Evolutionary conservation across 2,113 vertebrate species (phyloP), one percentile per base, ranked within the genome.

Genomic region (Empidonax alnorum): DNA sequence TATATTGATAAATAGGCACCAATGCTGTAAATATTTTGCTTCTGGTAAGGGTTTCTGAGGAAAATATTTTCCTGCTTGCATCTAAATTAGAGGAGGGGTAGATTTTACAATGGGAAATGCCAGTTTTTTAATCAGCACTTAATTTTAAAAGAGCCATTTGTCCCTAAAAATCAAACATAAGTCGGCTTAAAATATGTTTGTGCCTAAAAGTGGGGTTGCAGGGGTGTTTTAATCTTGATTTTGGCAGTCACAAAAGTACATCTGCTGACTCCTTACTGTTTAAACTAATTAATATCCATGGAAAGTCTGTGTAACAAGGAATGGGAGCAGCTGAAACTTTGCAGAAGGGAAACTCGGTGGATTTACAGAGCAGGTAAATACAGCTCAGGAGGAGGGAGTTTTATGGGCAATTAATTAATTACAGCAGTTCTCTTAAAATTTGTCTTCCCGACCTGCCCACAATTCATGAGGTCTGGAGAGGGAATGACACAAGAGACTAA

Each of bases 1-100:
- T 14, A 63, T 42, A 79, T 10, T 90, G 75, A 96, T 72, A 91
- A 90, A 90, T 39, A 85, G 4, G 15, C 37, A 41, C 42, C 74
- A 59, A 18, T 47, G 81, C 71, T 33, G 74, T 63, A 78, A 89
- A 84, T 75, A 90, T 71, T 96, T 85, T 72, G 52, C 71, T 92
- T 41, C 71, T 53, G 44, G 22, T 52, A 55, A 82, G n/a, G 78
- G 59, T 49, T 83, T 84, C 5, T 14, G n/a, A 83, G 58, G 63
- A 56, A 82, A 76, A 52, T 61, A 59, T 90, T 92, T 85, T 85
- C n/a, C 59, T 44, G 5, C 27, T 87, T 81, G 59, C 63, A 55
- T 66, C 67, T 63, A 71, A 84, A 84, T 77, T 21, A 77, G 35
- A 65, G 84, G 56, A 49, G 79, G 76, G 47, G 49, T 20, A 33